Evolutionary conservation across 1,140 invertebrate species (phyloP).

Genomic region (Drosophila sp.): DNA sequence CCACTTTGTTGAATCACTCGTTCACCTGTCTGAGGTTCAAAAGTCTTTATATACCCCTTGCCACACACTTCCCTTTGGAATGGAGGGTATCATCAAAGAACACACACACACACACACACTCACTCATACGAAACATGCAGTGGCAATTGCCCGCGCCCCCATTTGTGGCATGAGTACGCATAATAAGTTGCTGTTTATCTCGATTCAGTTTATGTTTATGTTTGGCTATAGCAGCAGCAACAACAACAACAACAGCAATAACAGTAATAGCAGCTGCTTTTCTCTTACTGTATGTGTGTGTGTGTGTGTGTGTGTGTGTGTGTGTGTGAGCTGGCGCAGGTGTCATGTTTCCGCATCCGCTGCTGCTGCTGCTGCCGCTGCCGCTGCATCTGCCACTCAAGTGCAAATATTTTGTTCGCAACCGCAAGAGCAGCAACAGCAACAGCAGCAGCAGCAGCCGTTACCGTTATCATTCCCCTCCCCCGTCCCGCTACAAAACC

Average conservation of each 20-base stretch:
- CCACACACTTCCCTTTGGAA: neutral
- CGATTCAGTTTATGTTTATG: conserved; percentile 61
- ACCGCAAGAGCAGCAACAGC: conserved; percentile 16
- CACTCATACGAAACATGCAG: conserved; percentile 29
- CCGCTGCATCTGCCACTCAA: conserved; percentile 44
- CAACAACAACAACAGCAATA: neutral
- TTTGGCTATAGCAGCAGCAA: conserved; percentile 42
- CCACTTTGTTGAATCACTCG: no score
- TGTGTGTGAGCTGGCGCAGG: conserved; percentile 57
- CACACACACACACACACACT: conserved; percentile 40
- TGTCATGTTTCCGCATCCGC: conserved; percentile 77
- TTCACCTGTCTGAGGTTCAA: no score
- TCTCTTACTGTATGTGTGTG: neutral
- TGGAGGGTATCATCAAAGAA: conserved; percentile 16
- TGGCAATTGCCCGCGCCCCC: conserved; percentile 21
- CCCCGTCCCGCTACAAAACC: neutral
- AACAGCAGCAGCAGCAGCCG: conserved; percentile 20
- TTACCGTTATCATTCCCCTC: conserved; percentile 9
- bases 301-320: conserved; percentile 19
- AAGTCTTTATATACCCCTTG: neutral
- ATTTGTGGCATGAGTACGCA: conserved; percentile 67
- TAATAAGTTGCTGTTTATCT: conserved; percentile 80
- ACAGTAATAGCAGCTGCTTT: conserved; percentile 7
- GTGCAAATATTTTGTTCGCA: conserved; percentile 67
- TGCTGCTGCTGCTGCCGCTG: conserved; percentile 26